Evolutionary conservation across 2,888 invertebrate genomes (phyloP), one percentile per base, ranked within the genome.

Genomic region (Diaprepes abbreviatus): DNA sequence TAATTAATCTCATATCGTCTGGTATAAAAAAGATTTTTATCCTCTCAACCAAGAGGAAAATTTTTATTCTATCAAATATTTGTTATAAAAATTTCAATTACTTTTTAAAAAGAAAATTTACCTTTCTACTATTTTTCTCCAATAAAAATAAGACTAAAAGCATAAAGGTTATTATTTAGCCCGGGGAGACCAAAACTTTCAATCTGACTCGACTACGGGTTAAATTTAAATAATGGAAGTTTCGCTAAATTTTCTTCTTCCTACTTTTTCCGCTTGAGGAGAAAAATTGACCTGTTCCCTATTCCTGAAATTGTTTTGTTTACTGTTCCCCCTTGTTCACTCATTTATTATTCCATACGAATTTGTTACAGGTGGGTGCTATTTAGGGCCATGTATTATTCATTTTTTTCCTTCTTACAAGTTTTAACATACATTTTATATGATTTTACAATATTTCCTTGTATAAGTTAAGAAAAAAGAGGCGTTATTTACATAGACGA

Each of bases 261-360:
- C 24, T 50, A 40, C 24, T 38, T 60, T 48, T 60, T 50, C 60
- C 48, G 60, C 48, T 35, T 38, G 35, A 40, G 33, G 50, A 43
- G 57, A 48, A 57, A 66, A 66, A 66, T 66, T 66, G 65, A 66
- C 65, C 45, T 66, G 57, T 66, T 66, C 45, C 40, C 14, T 36
- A 21, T 43, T 62, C 28, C 21, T 43, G 60, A 31, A 66, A 66
- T 60, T 66, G 66, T 66, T 66, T 66, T 60, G 66, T 60, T 66
- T 66, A 54, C 60, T 33, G 36, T 24, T 59, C 43, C 50, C 55
- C 45, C 24, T 55, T 45, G 65, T 65, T 57, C 57, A 36, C 52
- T 60, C 58, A 66, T 66, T 66, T 59, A 66, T 66, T 66, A 66
- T 66, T 66, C 57, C 35, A 21, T 59, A 43, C 45, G 59, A 31